A percentile compares a stretch with the other conserved stretches of the same genome.
Conservation (phyloP, 1,140 invertebrate species). For the Homalodisca vitripennis region DNA sequence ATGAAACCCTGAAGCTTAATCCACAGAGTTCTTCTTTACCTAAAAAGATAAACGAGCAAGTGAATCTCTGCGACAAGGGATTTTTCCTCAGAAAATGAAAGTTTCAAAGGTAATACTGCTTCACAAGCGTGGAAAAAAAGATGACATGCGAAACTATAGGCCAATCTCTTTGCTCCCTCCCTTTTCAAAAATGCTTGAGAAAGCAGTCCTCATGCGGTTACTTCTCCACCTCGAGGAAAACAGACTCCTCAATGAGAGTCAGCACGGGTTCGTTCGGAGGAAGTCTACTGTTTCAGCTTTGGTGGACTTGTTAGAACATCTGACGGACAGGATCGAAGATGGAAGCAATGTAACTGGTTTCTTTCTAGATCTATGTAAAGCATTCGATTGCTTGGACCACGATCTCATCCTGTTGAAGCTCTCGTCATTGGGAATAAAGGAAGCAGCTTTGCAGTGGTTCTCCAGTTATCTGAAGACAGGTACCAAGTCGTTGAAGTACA, state of each 20-base stretch:
- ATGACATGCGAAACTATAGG: neutral
- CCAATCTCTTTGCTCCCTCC: neutral
- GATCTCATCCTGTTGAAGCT: neutral
- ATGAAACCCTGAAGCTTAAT: neutral
- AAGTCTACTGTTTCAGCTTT: neutral
- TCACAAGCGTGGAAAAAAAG: neutral
- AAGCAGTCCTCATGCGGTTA: too few relatives aligned
- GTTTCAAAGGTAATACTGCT: neutral
- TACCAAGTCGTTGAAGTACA: too few relatives aligned
- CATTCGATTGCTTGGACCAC: neutral
- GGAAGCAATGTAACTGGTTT: neutral
- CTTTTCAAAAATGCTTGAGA: neutral
- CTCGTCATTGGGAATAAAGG: neutral
- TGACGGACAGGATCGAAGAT: neutral
- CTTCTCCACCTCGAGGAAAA: neutral
- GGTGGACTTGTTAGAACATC: too few relatives aligned
- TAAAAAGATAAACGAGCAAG: too few relatives aligned
- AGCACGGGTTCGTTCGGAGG: neutral
- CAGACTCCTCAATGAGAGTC: neutral
- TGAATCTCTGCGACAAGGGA: neutral
- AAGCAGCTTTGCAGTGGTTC: neutral
- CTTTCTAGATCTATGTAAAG: neutral
- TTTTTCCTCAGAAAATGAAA: constrained; percentile 4
- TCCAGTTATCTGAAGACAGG: too few relatives aligned
- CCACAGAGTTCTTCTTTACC: neutral